These are phyloP conservation scores for Caenorhabditis briggsae DNA, from an alignment of 1,140 invertebrate species.

Conservation along the genomic window DNA sequence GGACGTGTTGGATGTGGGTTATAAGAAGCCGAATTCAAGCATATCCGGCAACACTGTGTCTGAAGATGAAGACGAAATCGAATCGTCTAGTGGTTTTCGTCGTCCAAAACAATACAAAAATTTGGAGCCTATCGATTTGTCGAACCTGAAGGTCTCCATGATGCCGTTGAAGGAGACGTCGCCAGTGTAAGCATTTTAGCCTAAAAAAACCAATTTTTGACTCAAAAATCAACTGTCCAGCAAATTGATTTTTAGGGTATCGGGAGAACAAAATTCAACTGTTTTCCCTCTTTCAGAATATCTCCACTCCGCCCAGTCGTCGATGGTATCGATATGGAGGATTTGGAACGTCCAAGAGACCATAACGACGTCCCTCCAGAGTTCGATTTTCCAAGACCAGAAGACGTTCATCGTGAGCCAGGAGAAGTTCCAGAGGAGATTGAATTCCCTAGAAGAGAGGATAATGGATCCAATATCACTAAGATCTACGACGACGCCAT, in stretches of 20 bases:
- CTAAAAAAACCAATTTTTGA: background rate
- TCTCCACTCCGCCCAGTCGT: background rate
- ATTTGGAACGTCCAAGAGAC: too few relatives aligned
- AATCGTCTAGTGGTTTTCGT: background rate
- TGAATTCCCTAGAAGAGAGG: background rate
- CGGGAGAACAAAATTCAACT: too few relatives aligned
- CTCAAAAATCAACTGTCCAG: background rate
- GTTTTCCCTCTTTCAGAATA: background rate
- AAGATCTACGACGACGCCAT: background rate
- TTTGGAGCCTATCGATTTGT: constrained; percentile 3
- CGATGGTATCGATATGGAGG: background rate
- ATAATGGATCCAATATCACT: background rate
- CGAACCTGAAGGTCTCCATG: background rate
- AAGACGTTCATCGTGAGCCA: too few relatives aligned
- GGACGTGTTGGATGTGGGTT: background rate
- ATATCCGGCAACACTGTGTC: background rate
- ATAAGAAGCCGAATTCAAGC: background rate
- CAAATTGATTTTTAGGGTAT: background rate
- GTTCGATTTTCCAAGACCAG: background rate
- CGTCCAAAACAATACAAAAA: too few relatives aligned
- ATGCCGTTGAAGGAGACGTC: background rate
- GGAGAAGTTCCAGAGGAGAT: background rate
- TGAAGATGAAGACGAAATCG: background rate
- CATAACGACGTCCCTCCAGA: too few relatives aligned
- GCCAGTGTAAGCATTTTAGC: background rate